Conservation (phyloP, 2,113 vertebrate genomes). For the Leucosticte australis region DNA sequence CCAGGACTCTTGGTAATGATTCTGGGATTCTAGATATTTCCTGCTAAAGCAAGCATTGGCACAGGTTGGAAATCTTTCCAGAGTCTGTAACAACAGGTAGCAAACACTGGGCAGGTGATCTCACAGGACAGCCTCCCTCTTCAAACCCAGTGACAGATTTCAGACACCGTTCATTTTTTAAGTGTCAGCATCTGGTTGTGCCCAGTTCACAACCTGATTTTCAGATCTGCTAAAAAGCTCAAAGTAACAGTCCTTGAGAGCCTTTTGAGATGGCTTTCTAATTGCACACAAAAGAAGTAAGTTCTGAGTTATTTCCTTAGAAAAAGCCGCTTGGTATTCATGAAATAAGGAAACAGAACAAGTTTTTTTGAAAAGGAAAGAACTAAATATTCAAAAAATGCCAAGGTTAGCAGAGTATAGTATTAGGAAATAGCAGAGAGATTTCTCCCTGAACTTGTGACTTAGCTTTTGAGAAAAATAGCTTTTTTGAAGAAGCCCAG, state of each 20-base stretch:
- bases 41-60: background rate
- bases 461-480: conserved; percentile 37
- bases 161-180: background rate
- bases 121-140: background rate
- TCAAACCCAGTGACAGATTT: background rate
- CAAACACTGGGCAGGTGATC: background rate
- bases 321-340: background rate
- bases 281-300: background rate
- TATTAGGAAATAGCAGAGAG: conserved; percentile 58
- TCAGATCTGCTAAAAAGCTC: background rate
- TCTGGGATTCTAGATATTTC: background rate
- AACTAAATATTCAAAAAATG: conserved; percentile 53
- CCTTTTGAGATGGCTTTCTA: background rate
- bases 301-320: conserved; percentile 5
- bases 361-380: conserved; percentile 5
- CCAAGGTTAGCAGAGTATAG: conserved; percentile 43
- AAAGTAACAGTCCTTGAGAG: background rate
- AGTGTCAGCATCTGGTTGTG: background rate
- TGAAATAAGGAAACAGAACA: conserved; percentile 15
- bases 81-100: background rate
- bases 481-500: conserved; percentile 21
- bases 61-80: background rate
- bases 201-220: background rate
- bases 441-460: conserved; percentile 60
- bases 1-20: background rate